These are phyloP conservation scores for Agrochola macilenta DNA, from an alignment of 2,888 invertebrate genomes.

Conservation along the genomic window DNA sequence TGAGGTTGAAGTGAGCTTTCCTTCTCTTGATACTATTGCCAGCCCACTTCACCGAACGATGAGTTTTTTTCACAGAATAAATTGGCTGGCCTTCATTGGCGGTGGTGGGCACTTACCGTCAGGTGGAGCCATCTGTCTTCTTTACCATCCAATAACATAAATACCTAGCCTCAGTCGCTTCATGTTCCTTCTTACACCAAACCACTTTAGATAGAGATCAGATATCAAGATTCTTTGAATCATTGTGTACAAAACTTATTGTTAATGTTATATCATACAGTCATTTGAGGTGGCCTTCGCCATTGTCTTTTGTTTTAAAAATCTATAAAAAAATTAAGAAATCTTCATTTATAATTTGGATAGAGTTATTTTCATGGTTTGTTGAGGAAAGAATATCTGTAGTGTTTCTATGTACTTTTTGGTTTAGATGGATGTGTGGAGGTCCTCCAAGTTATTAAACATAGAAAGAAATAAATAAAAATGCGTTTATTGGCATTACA, in stretches of 20 bases:
- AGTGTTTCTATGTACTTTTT: no score
- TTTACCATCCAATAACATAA: no score
- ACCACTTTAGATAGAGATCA: conserved; percentile 79
- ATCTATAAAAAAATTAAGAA: conserved; percentile 48
- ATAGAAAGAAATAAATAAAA: no score
- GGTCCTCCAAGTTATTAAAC: no score
- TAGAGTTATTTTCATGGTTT: conserved; percentile 47
- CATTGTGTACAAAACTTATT: conserved; percentile 88
- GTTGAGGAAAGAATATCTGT: conserved; percentile 14
- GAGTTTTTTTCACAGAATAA: no score
- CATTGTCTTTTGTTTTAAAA: conserved; percentile 81
- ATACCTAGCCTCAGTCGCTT: conserved; percentile 15
- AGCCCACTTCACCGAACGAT: no score
- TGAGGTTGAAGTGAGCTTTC: no score
- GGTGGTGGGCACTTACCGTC: no score
- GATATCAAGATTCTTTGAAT: conserved; percentile 84
- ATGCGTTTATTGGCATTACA: no score
- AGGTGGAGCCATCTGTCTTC: no score
- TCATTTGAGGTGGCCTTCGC: conserved; percentile 76
- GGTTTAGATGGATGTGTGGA: not conserved
- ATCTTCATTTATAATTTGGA: conserved; percentile 39
- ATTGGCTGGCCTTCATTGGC: no score
- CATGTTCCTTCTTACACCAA: conserved; percentile 67
- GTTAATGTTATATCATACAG: conserved; percentile 84
- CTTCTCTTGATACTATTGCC: no score